Percentiles rank a stretch among this genome's conserved stretches.
These are phyloP conservation scores for Steatornis caripensis DNA, from an alignment of 2,113 vertebrate species.

Conservation along the genomic window DNA sequence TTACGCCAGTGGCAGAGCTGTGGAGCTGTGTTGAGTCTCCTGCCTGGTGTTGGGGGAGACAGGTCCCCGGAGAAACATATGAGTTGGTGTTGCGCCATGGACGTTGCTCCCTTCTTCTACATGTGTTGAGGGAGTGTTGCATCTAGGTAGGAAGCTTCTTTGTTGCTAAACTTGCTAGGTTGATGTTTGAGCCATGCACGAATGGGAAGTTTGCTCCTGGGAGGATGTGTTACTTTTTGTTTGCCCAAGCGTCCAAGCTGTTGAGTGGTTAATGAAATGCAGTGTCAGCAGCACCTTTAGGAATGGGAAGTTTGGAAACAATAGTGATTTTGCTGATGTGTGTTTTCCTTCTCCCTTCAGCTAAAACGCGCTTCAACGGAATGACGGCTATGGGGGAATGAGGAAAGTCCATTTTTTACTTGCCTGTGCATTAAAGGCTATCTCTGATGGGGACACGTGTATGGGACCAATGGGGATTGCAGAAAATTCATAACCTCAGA, in stretches of 20 bases:
- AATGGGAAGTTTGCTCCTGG: background rate
- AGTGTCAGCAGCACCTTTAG: background rate
- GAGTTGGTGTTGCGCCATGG: background rate
- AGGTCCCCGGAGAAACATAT: background rate
- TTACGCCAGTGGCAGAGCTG: background rate
- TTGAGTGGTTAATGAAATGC: background rate
- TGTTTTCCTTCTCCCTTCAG: background rate
- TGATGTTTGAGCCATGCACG: background rate
- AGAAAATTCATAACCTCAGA: background rate
- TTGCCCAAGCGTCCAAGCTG: background rate
- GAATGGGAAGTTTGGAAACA: background rate
- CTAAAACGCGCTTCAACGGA: background rate
- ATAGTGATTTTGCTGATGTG: background rate
- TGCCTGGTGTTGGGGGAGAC: background rate
- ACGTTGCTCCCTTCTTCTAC: rapidly evolving
- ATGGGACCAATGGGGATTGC: background rate
- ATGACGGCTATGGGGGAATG: background rate
- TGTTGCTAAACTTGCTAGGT: background rate
- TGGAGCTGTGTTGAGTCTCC: background rate
- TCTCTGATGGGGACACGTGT: background rate
- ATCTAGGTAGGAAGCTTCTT: background rate
- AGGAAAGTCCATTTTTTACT: background rate
- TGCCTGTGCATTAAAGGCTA: background rate
- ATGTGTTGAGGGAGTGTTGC: background rate
- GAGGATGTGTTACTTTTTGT: background rate